Evolutionary conservation across 37 sponge, comb jelly and placozoan genomes (phyloP).

Genomic region (Oopsacas minuta): DNA sequence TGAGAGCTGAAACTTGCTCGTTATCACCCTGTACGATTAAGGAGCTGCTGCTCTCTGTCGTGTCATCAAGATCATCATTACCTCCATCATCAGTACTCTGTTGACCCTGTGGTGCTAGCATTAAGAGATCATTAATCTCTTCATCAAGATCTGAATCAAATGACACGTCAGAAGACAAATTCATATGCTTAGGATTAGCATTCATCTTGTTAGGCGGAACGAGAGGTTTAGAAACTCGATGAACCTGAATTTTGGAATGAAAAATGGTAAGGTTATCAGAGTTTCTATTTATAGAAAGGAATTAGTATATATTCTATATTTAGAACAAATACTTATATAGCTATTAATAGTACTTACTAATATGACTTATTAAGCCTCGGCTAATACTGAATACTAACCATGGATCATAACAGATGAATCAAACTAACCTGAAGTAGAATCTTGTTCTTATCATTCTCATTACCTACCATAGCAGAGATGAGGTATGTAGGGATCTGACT

Average conservation of each 20-base stretch:
- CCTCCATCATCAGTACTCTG: background rate
- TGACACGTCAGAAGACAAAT: background rate
- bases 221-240: background rate
- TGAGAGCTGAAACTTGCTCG: background rate
- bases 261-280: too few species aligned
- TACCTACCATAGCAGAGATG: background rate
- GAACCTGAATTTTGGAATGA: too few species aligned
- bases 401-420: too few species aligned
- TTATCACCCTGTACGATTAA: background rate
- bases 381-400: too few species aligned
- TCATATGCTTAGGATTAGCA: background rate
- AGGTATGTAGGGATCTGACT: background rate
- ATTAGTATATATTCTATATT: too few species aligned
- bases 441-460: background rate
- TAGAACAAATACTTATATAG: too few species aligned
- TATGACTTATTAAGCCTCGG: too few species aligned
- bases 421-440: background rate
- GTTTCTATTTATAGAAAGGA: too few species aligned
- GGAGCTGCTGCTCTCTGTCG: conserved; percentile 3
- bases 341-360: too few species aligned
- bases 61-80: background rate
- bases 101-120: background rate
- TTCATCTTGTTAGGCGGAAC: background rate
- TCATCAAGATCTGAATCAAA: background rate
- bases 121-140: conserved; percentile 1